A percentile compares a stretch with the other conserved stretches of the same genome.
Evolutionary conservation across 2,888 invertebrate genomes (phyloP).

Genomic region (Diogma glabrata): DNA sequence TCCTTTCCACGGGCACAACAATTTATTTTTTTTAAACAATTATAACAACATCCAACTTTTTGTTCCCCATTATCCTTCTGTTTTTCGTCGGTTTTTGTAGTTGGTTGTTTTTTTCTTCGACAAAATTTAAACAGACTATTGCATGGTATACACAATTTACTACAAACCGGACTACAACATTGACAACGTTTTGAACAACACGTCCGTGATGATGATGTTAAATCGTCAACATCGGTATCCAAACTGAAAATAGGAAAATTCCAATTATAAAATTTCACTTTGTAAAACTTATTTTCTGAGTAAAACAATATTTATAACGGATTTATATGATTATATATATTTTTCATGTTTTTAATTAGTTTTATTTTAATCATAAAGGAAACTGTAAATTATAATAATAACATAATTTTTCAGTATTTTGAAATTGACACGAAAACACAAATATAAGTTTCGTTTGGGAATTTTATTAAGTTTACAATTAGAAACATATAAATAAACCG

Average conservation of each 20-base stretch:
- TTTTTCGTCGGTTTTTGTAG: not conserved
- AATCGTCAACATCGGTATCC: slow-evolving; percentile 30
- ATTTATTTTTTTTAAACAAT: slow-evolving; percentile 31
- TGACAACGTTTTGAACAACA: slow-evolving; percentile 22
- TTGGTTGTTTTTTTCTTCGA: slow-evolving; percentile 4
- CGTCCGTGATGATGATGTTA: slow-evolving; percentile 19
- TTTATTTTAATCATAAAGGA: too few relatives aligned
- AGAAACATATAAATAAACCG: too few relatives aligned
- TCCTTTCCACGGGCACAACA: slow-evolving; percentile 36
- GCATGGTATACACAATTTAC: slow-evolving; percentile 5
- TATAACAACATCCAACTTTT: slow-evolving; percentile 1
- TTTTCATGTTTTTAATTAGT: too few relatives aligned
- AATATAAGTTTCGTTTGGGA: too few relatives aligned
- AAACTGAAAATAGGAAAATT: slow-evolving; percentile 5
- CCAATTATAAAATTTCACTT: too few relatives aligned
- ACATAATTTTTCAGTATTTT: too few relatives aligned
- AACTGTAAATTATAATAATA: too few relatives aligned
- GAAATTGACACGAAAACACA: too few relatives aligned
- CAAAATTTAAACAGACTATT: not conserved
- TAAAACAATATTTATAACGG: too few relatives aligned
- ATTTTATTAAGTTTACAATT: too few relatives aligned
- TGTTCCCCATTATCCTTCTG: slow-evolving; percentile 8
- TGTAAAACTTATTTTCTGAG: too few relatives aligned
- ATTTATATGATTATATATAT: too few relatives aligned
- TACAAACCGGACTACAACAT: slow-evolving; percentile 31